Evolutionary conservation across 2,888 invertebrate species (phyloP).

Genomic region (Agrilus biguttatus): DNA sequence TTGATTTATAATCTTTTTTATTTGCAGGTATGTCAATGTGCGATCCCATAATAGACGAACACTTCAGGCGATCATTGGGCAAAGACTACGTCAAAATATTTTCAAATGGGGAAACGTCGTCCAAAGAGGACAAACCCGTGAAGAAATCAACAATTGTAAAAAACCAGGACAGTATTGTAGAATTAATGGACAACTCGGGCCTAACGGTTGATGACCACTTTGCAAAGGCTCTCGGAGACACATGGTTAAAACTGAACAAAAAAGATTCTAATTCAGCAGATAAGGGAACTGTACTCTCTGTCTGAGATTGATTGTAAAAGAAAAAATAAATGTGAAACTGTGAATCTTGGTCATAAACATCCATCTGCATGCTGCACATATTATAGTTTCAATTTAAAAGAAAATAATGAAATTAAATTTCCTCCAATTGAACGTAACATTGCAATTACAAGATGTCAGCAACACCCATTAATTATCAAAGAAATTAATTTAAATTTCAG

Average conservation of each 20-base stretch:
- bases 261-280: slow-evolving; percentile 36
- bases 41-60: slow-evolving; percentile 89
- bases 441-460: too few relatives aligned
- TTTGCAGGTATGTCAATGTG: slow-evolving; percentile 57
- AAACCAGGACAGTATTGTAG: slow-evolving; percentile 31
- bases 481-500: too few relatives aligned
- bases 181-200: slow-evolving; percentile 44
- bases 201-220: slow-evolving; percentile 81
- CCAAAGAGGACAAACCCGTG: slow-evolving; percentile 17
- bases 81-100: slow-evolving; percentile 61
- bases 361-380: neutral
- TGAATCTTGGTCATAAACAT: too few relatives aligned
- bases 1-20: slow-evolving; percentile 3
- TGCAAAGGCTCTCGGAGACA: slow-evolving; percentile 76
- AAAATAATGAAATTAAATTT: too few relatives aligned
- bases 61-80: slow-evolving; percentile 84
- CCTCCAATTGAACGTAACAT: too few relatives aligned
- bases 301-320: slow-evolving; percentile 12
- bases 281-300: slow-evolving; percentile 23
- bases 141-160: slow-evolving; percentile 7
- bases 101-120: slow-evolving; percentile 27
- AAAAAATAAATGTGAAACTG: too few relatives aligned
- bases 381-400: neutral
- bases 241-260: slow-evolving; percentile 62
- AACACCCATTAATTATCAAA: too few relatives aligned